Conservation (phyloP, 2,888 invertebrate species). For the Caenorhabditis sp. region DNA sequence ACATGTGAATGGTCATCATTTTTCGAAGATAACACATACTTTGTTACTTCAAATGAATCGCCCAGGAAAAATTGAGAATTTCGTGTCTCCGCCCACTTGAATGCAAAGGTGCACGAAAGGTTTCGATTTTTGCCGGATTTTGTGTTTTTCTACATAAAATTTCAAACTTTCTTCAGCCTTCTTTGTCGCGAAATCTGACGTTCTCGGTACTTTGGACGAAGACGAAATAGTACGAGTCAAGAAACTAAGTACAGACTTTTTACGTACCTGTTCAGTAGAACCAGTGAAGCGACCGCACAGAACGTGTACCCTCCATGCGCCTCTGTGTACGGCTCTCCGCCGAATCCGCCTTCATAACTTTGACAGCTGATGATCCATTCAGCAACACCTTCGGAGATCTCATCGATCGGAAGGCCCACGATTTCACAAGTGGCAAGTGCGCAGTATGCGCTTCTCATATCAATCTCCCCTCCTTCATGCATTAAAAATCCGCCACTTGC, state of each 20-base stretch:
- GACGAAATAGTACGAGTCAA: too few relatives aligned
- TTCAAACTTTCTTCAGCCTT: too few relatives aligned
- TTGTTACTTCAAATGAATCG: too few relatives aligned
- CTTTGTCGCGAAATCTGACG: too few relatives aligned
- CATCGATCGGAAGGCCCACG: constrained; percentile 88
- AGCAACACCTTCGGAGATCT: constrained; percentile 91
- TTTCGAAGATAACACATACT: constrained; percentile 17
- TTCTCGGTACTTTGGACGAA: too few relatives aligned
- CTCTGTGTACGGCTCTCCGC: constrained; percentile 94
- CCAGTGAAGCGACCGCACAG: constrained; percentile 94
- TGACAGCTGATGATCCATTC: constrained; percentile 97
- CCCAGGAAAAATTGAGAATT: too few relatives aligned
- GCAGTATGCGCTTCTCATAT: constrained; percentile 91
- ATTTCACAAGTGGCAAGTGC: constrained; percentile 93
- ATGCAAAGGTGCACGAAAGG: too few relatives aligned
- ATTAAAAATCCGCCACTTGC: constrained; percentile 91
- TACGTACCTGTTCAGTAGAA: constrained; percentile 88
- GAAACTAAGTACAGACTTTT: too few relatives aligned
- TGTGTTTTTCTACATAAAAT: too few relatives aligned
- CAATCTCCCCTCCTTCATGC: constrained; percentile 91
- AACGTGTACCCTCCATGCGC: constrained; percentile 99
- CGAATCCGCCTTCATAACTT: constrained; percentile 99
- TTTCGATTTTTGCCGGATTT: too few relatives aligned
- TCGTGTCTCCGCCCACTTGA: too few relatives aligned
- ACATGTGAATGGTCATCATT: constrained; percentile 1